Base-by-base conservation (phyloP, 2,113 vertebrate species). In the Hypomesus transpacificus region DNA sequence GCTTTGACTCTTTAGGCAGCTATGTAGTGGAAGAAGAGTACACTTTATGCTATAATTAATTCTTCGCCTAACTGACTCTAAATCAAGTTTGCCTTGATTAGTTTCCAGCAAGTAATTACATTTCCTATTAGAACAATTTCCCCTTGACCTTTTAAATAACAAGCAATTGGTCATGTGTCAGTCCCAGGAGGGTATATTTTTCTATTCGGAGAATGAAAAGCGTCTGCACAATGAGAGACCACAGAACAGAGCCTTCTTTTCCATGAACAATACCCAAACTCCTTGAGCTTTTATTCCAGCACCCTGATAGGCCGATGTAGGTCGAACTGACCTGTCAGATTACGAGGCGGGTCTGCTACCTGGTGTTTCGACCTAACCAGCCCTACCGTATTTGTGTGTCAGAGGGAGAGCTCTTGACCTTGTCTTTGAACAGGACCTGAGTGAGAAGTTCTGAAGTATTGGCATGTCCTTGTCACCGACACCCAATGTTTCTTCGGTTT, bases 61-160 rank as follows among this genome's bases (percentile, higher is more conserved):
- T 66, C 78, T 59, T 34, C 50, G 26, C 31, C 13, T 31, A 65
- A 57, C 39, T 52, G 69, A 59, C 67, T 72, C 70, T 69, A 21
- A 79, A 73, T 80, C 56, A 75, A 61, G 51, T 66, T 68, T 58
- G 6, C 66, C 63, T 66, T 69, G 74, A 68, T 3, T 34, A 58
- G 53, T 70, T 68, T 69, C 74, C 54, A 74, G 70, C 71, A 68
- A 69, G 68, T 75, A 69, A 80, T 84, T 77, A 51, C 74, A 70
- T 75, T 73, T 39, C 46, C 58, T 56, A 74, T 84, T 77, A 77
- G 20, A 76, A 56, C 56, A 64, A 26, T 50, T 77, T 63, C 65
- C 63, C 7, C 20, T 24, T 65, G 75, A 79, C 80, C 80, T 85
- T 81, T 76, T 34, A 74, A 80, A 76, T 66, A 69, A 21, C 77